These are phyloP conservation scores for Struthio camelus DNA, from an alignment of 2,113 vertebrate species.

Conservation along the genomic window DNA sequence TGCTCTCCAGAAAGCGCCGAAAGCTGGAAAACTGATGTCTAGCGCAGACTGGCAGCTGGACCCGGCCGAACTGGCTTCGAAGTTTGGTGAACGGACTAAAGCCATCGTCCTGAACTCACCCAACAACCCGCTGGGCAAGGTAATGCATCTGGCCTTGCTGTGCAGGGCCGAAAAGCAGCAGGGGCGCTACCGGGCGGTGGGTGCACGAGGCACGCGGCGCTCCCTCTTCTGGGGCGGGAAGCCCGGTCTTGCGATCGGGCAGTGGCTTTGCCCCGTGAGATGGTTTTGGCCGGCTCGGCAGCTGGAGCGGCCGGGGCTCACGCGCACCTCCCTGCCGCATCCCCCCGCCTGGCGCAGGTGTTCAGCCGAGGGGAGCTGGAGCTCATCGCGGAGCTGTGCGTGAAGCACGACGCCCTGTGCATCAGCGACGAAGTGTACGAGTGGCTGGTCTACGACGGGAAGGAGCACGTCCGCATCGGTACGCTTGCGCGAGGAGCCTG, in stretches of 20 bases:
- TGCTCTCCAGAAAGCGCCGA: constrained; percentile 70
- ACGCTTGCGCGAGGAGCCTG: background rate
- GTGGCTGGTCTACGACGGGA: constrained; percentile 89
- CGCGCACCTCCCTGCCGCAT: background rate
- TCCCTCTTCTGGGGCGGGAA: background rate
- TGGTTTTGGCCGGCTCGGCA: background rate
- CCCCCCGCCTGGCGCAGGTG: constrained; percentile 75
- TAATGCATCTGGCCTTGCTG: constrained; percentile 25
- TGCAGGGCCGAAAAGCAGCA: background rate
- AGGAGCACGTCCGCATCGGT: constrained; percentile 90
- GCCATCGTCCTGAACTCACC: constrained; percentile 91
- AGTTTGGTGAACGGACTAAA: constrained; percentile 88
- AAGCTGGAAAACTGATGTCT: constrained; percentile 63
- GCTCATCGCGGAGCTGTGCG: constrained; percentile 87
- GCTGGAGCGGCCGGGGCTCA: background rate
- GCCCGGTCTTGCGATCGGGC: background rate
- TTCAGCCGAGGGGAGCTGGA: constrained; percentile 86
- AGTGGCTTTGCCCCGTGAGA: background rate
- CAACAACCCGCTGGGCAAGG: constrained; percentile 96
- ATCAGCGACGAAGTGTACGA: constrained; percentile 95
- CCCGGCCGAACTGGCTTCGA: constrained; percentile 84
- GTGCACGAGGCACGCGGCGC: background rate
- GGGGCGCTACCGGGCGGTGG: background rate
- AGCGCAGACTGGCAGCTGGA: constrained; percentile 89
- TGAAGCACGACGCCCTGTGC: constrained; percentile 87